These are phyloP conservation scores for Natrix natrix DNA, from an alignment of 2,797 vertebrate species.

Conservation along the genomic window DNA sequence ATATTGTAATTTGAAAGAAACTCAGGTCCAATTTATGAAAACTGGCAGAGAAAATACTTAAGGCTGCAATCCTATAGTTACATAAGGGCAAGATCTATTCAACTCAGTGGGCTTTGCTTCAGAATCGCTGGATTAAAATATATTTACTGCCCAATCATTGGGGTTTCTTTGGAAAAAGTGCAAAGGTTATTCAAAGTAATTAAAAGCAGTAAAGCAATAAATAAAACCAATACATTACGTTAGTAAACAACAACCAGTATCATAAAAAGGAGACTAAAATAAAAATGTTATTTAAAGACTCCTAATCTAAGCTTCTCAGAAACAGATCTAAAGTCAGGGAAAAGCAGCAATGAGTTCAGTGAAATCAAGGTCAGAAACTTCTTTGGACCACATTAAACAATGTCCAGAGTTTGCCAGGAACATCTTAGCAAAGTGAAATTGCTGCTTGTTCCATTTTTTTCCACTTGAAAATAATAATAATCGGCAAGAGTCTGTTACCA, in stretches of 20 bases:
- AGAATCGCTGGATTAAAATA: not conserved
- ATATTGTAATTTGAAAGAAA: not conserved
- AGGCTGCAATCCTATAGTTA: not conserved
- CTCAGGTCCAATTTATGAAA: not conserved
- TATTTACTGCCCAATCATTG: not conserved
- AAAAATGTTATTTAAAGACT: not conserved
- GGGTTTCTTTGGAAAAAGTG: not conserved
- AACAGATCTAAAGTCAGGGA: not conserved
- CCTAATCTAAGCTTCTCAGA: not conserved
- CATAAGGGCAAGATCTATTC: not conserved
- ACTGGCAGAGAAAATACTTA: not conserved
- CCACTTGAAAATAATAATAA: conserved; percentile 20
- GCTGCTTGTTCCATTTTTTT: conserved; percentile 7
- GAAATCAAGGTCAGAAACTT: not conserved
- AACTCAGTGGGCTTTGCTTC: not conserved
- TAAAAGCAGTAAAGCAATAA: not conserved
- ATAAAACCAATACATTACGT: not conserved
- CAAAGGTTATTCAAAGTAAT: not conserved
- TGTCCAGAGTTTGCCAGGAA: conserved; percentile 19
- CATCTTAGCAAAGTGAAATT: conserved; percentile 4
- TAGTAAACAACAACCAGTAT: not conserved
- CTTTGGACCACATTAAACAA: not conserved
- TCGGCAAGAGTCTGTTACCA: not conserved
- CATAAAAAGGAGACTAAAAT: not conserved
- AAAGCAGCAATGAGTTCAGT: not conserved